Evolutionary conservation across 1,140 invertebrate species (phyloP), one percentile per base, ranked within the genome.

Genomic region (Zaprionus capensis): DNA sequence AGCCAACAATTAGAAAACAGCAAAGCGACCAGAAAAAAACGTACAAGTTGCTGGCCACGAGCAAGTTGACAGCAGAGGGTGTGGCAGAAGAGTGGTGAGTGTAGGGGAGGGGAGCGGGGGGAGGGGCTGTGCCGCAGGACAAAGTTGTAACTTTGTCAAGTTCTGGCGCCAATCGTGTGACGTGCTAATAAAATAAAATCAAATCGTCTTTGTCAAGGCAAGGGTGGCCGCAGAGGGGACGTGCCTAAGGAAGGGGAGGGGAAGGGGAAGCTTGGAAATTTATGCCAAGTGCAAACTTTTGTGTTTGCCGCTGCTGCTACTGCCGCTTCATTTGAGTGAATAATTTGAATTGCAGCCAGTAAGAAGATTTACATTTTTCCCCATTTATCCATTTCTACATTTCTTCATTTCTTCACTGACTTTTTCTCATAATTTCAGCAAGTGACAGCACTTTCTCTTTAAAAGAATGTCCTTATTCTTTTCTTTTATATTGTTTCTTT

Each of bases 131-230:
- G 28, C 17, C 34, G 4, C 59, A 75, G 56, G 66, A 88, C 74
- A 81, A 87, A 87, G 84, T 87, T 87, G 85, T 76, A 88, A 87
- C 84, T 87, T 87, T 87, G 68, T 84, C 84, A 87, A 87, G 84
- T 87, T 88, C 24, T 88, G 85, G 85, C 85, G 85, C 85, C 86
- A 88, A 88, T 88, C 85, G 78, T 83, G 75, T 90, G 81, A 88
- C 86, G 85, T 90, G 85, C 85, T 90, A 88, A 90, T 90, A 90
- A 88, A 88, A 88, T 90, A 82, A 90, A 82, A 88, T 85, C 71
- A 70, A 73, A 75, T 71, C 67, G 67, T 59, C 72, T 62, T 56
- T 66, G 59, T 44, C 34, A n/a, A 9, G 34, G 46, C 6, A 38
- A 28, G 34, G 34, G n/a, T 62, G 46, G 28, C 22, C 7, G 28